Base-by-base conservation (phyloP, 2,113 vertebrate genomes). In the Formicarius rufipectus region DNA sequence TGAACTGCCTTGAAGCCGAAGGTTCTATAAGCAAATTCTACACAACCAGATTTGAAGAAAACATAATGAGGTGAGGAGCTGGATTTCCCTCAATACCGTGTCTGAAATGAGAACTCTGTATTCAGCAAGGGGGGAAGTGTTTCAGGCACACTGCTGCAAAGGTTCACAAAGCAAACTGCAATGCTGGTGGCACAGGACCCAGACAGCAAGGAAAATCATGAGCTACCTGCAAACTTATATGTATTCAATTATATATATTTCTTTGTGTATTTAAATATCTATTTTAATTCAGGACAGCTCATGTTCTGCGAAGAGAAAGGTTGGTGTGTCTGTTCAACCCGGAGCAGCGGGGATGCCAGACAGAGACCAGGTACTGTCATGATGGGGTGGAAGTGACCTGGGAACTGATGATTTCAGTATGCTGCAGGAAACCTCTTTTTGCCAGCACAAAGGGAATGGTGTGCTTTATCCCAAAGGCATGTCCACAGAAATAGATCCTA, bases 101-200 rank as follows among this genome's bases (percentile, higher is more conserved):
- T 73, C 85, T 87, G 80, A 83, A 76, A 64, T 8, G 30, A 84
- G 27, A 24, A 5, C 1, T 3, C 30, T 42, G 13, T 18, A 39
- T 23, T 1, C 5, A 66, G 40, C 59, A 39, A 74, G 0, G 0
- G 53, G 53, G 27, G 42, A 80, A 39, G 52, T 1, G 21, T 60
- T 60, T 68, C 0, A 0, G 24, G 77, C 1, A 2, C 3, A 3
- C 49, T 27, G 19, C 25, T 35, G 53, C 27, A 27, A 62, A 44
- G 21, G 19, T 60, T 47, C 44, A 14, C 23, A 27, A 79, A 55
- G 49, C 3, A 2, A 76, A 64, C 14, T 30, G 23, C 2, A 5
- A 4, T 39, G 42, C 30, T 64, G 73, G 53, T 22, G 37, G 22
- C 40, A 52, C 16, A 10, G 49, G 33, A 64, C 21, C 18, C 40